These are phyloP conservation scores for Mamestra configurata DNA, from an alignment of 1,140 invertebrate species.

Conservation along the genomic window DNA sequence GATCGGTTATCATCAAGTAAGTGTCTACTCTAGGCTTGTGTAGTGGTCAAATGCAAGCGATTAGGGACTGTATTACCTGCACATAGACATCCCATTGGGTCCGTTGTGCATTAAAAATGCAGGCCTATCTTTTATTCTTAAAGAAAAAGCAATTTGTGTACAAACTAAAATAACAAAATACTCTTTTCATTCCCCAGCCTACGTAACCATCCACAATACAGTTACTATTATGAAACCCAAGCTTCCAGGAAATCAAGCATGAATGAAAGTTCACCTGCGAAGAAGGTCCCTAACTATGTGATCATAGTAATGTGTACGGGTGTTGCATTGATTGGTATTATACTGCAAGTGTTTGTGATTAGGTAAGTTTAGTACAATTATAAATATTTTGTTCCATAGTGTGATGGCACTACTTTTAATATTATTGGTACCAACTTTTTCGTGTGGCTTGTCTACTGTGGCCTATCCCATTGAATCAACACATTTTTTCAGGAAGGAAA, in stretches of 20 bases:
- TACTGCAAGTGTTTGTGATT: conserved; percentile 88
- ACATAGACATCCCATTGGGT: no score
- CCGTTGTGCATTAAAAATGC: no score
- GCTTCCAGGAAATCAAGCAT: conserved; percentile 64
- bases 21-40: no score
- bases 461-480: no score
- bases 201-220: conserved; percentile 68
- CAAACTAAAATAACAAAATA: neutral
- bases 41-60: no score
- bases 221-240: conserved; percentile 75
- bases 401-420: neutral
- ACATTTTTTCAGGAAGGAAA: no score
- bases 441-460: no score
- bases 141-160: no score
- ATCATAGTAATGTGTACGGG: conserved; percentile 88
- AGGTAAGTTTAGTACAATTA: conserved; percentile 76
- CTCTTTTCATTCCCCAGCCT: conserved; percentile 62
- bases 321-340: conserved; percentile 85
- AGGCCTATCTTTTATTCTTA: no score
- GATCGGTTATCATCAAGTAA: no score
- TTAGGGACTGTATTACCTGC: no score
- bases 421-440: no score
- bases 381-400: neutral
- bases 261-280: conserved; percentile 71
- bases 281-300: conserved; percentile 88